These are phyloP conservation scores for Mirounga angustirostris DNA, from an alignment of 2,113 vertebrate species.

Conservation along the genomic window DNA sequence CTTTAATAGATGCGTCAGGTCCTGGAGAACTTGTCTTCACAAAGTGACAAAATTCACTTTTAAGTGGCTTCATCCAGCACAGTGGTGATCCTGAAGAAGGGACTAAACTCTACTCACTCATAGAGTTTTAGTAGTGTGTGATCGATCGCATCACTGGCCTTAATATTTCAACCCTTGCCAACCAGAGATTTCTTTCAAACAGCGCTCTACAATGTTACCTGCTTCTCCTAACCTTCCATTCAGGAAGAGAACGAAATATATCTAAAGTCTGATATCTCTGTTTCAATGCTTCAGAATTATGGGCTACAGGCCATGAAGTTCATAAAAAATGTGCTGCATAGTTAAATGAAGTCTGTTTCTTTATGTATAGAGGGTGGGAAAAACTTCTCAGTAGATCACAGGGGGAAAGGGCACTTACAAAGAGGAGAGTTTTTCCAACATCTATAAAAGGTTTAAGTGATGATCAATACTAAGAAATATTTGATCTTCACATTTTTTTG, in stretches of 20 bases:
- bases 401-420: not conserved
- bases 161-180: not conserved
- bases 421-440: not conserved
- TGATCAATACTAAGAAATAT: not conserved
- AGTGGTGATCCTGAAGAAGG: not conserved
- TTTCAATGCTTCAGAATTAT: conserved; percentile 3
- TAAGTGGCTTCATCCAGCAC: not conserved
- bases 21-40: not conserved
- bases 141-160: not conserved
- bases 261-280: not conserved
- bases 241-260: not conserved
- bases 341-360: not conserved
- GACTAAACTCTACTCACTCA: not conserved
- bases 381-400: not conserved
- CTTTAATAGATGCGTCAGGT: not conserved
- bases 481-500: not conserved
- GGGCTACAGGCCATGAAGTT: not conserved
- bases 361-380: not conserved
- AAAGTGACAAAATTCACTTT: not conserved
- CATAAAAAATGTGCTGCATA: not conserved
- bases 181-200: not conserved
- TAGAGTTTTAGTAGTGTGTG: not conserved
- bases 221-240: not conserved
- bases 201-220: not conserved
- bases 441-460: not conserved